Evolutionary conservation across 2,888 invertebrate species (phyloP).

Genomic region (Coremacera marginata): DNA sequence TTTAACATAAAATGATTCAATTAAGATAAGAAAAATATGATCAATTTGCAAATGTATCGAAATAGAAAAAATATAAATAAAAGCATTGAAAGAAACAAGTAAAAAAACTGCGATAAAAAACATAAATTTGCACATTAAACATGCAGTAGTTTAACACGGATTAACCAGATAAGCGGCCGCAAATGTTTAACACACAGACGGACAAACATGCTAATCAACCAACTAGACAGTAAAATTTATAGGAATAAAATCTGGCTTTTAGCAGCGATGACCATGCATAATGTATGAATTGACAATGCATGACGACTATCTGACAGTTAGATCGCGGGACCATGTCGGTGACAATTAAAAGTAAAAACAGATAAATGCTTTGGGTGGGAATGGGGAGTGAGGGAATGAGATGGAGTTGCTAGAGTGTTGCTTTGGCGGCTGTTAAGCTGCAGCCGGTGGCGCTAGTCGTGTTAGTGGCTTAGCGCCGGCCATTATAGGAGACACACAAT

Average conservation of each 20-base stretch:
- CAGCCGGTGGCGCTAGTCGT: too few species aligned
- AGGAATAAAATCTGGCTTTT: slow-evolving; percentile 10
- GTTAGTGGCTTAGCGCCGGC: too few species aligned
- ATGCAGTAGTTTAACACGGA: slow-evolving; percentile 18
- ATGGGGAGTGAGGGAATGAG: too few species aligned
- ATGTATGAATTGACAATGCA: slow-evolving; percentile 21
- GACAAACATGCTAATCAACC: neutral
- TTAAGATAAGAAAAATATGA: neutral
- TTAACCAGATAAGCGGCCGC: slow-evolving; percentile 10
- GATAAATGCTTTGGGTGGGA: neutral
- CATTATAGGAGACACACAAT: too few species aligned
- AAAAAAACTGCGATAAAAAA: neutral
- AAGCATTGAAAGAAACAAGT: neutral
- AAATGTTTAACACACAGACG: neutral
- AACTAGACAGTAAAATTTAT: neutral
- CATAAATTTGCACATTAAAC: slow-evolving; percentile 20
- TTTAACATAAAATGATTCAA: neutral
- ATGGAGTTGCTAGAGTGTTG: too few species aligned
- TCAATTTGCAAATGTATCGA: too few species aligned
- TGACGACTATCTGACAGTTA: slow-evolving; percentile 34
- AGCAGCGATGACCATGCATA: slow-evolving; percentile 14
- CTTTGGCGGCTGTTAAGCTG: too few species aligned
- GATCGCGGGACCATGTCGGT: slow-evolving; percentile 39
- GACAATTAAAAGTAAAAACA: slow-evolving; percentile 36
- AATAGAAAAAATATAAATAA: neutral